These are phyloP conservation scores for Tachina grossa DNA, from an alignment of 2,888 invertebrate genomes.

Conservation along the genomic window DNA sequence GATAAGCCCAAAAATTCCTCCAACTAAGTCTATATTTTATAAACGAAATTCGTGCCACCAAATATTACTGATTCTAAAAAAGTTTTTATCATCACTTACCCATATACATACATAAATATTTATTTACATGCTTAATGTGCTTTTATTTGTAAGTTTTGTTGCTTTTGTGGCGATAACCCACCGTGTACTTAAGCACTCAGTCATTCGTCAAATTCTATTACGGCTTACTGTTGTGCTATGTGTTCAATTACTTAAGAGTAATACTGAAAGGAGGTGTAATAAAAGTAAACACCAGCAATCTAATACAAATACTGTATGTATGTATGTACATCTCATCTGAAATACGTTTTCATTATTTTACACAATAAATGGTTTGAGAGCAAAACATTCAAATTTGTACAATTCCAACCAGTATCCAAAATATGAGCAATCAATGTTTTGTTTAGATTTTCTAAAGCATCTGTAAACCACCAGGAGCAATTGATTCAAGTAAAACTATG, in stretches of 20 bases:
- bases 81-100: no score
- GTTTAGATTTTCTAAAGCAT: constrained; percentile 18
- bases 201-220: constrained; percentile 53
- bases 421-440: background rate
- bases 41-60: no score
- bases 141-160: constrained; percentile 31
- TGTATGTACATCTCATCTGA: background rate
- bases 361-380: background rate
- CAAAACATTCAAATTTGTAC: background rate
- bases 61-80: no score
- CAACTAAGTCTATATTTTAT: no score
- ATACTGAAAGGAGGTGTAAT: background rate
- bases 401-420: background rate
- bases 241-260: constrained; percentile 50
- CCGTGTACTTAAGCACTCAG: constrained; percentile 42
- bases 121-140: background rate
- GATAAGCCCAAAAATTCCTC: no score
- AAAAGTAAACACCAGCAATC: background rate
- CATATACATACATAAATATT: no score
- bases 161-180: constrained; percentile 58
- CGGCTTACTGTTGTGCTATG: constrained; percentile 23
- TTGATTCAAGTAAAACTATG: constrained; percentile 3
- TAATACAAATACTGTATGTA: background rate
- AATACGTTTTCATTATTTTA: background rate
- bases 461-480: background rate